These are phyloP conservation scores for Endomychus coccineus DNA, from an alignment of 2,888 invertebrate species.

Conservation along the genomic window DNA sequence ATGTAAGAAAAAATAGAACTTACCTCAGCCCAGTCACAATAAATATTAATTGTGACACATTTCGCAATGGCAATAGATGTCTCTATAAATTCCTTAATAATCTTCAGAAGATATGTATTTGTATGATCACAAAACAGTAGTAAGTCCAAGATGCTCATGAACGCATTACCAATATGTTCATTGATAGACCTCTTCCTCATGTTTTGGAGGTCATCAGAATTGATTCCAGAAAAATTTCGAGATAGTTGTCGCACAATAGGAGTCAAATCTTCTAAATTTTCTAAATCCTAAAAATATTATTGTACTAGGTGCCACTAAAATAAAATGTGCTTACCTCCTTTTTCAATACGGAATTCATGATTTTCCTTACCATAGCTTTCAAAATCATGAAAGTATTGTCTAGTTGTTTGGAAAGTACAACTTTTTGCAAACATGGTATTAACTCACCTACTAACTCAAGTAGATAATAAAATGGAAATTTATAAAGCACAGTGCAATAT, in stretches of 20 bases:
- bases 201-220: slow-evolving; percentile 25
- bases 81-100: slow-evolving; percentile 27
- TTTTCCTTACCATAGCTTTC: slow-evolving; percentile 4
- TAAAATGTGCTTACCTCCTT: slow-evolving; percentile 12
- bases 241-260: too few species aligned
- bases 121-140: slow-evolving; percentile 24
- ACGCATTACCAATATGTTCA: slow-evolving; percentile 33
- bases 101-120: slow-evolving; percentile 20
- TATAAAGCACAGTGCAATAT: slow-evolving; percentile 25
- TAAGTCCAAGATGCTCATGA: slow-evolving; percentile 32
- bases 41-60: slow-evolving; percentile 36
- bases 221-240: background rate
- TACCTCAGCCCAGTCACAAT: slow-evolving; percentile 39
- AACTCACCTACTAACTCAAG: slow-evolving; percentile 31
- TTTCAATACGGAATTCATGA: slow-evolving; percentile 5
- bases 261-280: too few species aligned
- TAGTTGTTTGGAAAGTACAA: slow-evolving; percentile 6
- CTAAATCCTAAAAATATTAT: too few species aligned
- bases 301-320: too few species aligned
- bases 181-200: slow-evolving; percentile 27
- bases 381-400: slow-evolving; percentile 11
- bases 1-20: slow-evolving; percentile 7
- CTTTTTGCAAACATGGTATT: slow-evolving; percentile 28
- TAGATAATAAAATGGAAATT: slow-evolving; percentile 24
- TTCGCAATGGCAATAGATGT: slow-evolving; percentile 28